phyloP scores from a whole-genome alignment of 2,888 invertebrate species.

The Plebejus argus region DNA sequence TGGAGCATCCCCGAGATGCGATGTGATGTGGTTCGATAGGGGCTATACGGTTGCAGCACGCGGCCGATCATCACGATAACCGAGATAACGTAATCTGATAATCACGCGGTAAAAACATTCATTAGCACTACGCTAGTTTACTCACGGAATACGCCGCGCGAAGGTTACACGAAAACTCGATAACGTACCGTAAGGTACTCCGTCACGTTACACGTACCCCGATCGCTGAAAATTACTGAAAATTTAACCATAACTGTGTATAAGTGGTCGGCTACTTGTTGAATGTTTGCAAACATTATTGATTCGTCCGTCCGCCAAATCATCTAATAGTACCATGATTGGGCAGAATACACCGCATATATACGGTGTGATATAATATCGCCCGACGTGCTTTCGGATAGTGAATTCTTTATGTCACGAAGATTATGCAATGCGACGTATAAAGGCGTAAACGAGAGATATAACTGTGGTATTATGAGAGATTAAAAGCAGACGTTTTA shows the following conservation, averaged over 20 bases:
- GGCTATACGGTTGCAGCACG: constrained; percentile 51
- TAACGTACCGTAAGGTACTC: background rate
- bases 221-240: background rate
- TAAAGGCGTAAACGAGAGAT: background rate
- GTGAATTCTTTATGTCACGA: constrained; percentile 4
- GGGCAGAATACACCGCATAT: background rate
- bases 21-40: constrained; percentile 55
- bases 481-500: background rate
- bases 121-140: constrained; percentile 59
- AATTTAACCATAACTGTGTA: background rate
- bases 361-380: background rate
- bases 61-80: constrained; percentile 60
- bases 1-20: constrained; percentile 3
- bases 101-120: constrained; percentile 71
- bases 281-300: constrained; percentile 59
- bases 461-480: background rate
- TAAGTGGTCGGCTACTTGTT: constrained; percentile 55
- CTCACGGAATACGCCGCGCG: background rate
- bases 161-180: constrained; percentile 26
- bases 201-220: background rate
- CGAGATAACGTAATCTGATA: constrained; percentile 75
- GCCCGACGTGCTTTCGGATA: background rate
- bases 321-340: constrained; percentile 21
- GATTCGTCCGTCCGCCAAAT: constrained; percentile 1
- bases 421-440: constrained; percentile 25